Evolutionary conservation across 2,888 invertebrate species (phyloP).

Genomic region (Gasteruption jaculator): DNA sequence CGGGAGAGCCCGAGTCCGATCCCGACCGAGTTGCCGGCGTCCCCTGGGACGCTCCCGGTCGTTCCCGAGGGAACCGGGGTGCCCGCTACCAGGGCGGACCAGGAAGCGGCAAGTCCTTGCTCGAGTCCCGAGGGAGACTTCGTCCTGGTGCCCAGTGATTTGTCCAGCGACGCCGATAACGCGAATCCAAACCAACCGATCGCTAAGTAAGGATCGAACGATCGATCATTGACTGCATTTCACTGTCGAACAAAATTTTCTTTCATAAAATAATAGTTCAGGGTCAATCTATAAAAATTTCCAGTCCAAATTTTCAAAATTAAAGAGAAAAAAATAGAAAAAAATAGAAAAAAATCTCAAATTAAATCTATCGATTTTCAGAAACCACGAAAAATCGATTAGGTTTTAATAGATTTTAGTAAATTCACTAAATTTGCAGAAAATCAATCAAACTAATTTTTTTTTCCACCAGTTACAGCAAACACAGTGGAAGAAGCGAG

Average conservation of each 20-base stretch:
- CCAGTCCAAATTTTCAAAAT: no score
- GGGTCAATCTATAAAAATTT: no score
- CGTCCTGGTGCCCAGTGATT: conserved; percentile 47
- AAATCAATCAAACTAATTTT: not conserved
- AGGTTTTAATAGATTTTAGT: not conserved
- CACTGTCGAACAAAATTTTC: no score
- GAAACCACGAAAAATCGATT: conserved; percentile 1
- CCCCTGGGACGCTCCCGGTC: conserved; percentile 37
- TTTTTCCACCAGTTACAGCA: conserved; percentile 53
- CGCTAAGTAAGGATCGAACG: conserved; percentile 38
- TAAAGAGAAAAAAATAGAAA: no score
- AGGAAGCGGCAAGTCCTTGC: conserved; percentile 44
- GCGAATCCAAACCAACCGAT: conserved; percentile 40
- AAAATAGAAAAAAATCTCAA: no score
- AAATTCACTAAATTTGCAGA: conserved; percentile 31
- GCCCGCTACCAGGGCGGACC: conserved; percentile 32
- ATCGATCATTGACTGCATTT: no score
- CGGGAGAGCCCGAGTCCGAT: conserved; percentile 51
- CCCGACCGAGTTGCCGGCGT: conserved; percentile 44
- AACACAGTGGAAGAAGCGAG: conserved; percentile 46
- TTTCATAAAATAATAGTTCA: no score
- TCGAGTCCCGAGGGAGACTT: conserved; percentile 52
- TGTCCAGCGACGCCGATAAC: conserved; percentile 49
- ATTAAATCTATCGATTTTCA: no score
- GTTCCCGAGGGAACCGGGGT: conserved; percentile 32